Percentiles rank a stretch among this genome's conserved stretches.
phyloP scores from a whole-genome alignment of 2,797 vertebrate genomes.

The Bufotes viridis region DNA sequence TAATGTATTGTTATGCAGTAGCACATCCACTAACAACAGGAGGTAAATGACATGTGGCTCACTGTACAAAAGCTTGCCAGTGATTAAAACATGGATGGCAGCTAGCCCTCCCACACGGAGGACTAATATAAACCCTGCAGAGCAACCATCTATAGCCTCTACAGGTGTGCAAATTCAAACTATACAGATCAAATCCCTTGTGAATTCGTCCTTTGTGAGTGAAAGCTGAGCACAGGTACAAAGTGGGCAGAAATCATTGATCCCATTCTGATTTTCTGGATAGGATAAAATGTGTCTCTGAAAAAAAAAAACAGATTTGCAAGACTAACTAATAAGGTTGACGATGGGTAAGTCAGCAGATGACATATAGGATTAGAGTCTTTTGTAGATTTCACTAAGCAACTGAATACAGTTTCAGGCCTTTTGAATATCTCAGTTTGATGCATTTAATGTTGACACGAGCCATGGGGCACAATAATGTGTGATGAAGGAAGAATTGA shows the following conservation, averaged over 20 bases:
- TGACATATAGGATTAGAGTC: background rate
- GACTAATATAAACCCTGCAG: constrained; percentile 21
- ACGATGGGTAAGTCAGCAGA: background rate
- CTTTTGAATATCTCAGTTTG: background rate
- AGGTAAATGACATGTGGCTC: constrained; percentile 38
- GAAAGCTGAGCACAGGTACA: constrained; percentile 26
- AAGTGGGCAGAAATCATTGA: constrained; percentile 10
- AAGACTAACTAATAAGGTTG: background rate
- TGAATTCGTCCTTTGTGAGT: constrained; percentile 23
- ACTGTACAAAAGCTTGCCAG: constrained; percentile 38
- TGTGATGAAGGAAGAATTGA: background rate
- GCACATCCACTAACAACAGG: constrained; percentile 38
- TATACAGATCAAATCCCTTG: constrained; percentile 18
- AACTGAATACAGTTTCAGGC: background rate
- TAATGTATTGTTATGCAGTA: constrained; percentile 31
- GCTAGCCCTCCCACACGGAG: constrained; percentile 43
- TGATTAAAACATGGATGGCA: constrained; percentile 44
- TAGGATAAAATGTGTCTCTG: background rate
- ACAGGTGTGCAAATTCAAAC: constrained; percentile 33
- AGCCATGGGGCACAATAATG: background rate
- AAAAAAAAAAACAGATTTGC: background rate
- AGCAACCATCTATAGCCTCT: constrained; percentile 36
- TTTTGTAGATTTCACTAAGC: background rate
- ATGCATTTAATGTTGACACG: background rate
- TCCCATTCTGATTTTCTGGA: constrained; percentile 20